phyloP scores from a whole-genome alignment of 2,888 invertebrate species.

The Pheosia tremula region DNA sequence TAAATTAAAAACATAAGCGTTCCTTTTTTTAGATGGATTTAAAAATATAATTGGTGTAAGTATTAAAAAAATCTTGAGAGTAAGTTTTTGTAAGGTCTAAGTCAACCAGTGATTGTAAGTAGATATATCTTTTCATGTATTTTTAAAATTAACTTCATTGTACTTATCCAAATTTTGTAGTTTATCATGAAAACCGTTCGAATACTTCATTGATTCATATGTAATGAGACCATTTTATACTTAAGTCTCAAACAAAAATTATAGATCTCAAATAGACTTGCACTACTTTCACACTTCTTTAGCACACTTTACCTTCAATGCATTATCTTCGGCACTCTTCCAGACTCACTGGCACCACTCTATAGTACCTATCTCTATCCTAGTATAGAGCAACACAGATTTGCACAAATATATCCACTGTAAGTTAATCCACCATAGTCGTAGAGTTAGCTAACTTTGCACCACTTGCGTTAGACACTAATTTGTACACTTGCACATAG shows the following conservation, averaged over 20 bases:
- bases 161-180: neutral
- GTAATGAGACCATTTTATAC: neutral
- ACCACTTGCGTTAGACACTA: conserved; percentile 69
- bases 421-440: conserved; percentile 72
- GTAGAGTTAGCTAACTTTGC: conserved; percentile 71
- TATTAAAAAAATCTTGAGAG: no score
- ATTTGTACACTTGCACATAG: conserved; percentile 64
- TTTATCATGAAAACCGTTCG: neutral
- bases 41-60: no score
- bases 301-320: conserved; percentile 78
- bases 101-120: no score
- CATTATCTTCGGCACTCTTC: conserved; percentile 74
- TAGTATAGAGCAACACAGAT: conserved; percentile 72
- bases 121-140: no score
- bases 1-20: no score
- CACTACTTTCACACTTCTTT: conserved; percentile 78
- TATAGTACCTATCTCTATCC: conserved; percentile 74
- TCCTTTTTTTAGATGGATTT: no score
- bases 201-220: neutral
- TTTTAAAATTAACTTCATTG: no score
- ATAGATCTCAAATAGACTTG: conserved; percentile 78
- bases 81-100: no score
- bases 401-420: conserved; percentile 66
- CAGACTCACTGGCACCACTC: conserved; percentile 56
- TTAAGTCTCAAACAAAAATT: conserved; percentile 39